Conservation (phyloP, 2,888 invertebrate species). For the Caenorhabditis auriculariae region DNA sequence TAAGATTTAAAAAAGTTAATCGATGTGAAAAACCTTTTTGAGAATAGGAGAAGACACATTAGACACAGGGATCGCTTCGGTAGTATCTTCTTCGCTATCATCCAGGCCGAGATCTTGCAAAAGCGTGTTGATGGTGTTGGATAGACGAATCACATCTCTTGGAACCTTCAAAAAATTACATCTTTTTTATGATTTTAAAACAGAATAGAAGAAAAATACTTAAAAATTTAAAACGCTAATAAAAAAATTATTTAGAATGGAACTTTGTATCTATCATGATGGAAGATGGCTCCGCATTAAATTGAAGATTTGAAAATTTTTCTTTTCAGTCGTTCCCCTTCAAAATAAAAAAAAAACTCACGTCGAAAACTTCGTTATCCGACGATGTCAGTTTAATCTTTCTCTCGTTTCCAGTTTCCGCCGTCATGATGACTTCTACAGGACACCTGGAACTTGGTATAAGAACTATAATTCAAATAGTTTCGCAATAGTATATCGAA, state of each 20-base stretch:
- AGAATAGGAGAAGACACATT: conserved; percentile 96
- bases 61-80: conserved; percentile 87
- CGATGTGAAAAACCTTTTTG: too few species aligned
- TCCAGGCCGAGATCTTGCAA: conserved; percentile 66
- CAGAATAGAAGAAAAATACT: too few species aligned
- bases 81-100: conserved; percentile 74
- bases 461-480: too few species aligned
- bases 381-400: conserved; percentile 38
- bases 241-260: too few species aligned
- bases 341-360: conserved; percentile 5
- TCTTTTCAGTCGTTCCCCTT: too few species aligned
- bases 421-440: too few species aligned
- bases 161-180: conserved; percentile 93
- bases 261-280: too few species aligned
- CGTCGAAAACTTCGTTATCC: conserved; percentile 41
- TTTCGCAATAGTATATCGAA: too few species aligned
- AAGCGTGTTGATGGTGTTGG: conserved; percentile 97
- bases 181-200: conserved; percentile 90
- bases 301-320: too few species aligned
- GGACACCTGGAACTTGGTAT: too few species aligned
- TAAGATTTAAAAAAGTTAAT: background rate
- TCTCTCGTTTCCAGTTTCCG: conserved; percentile 9
- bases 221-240: too few species aligned
- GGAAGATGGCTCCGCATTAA: too few species aligned
- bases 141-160: conserved; percentile 94